These are phyloP conservation scores for Gymnorhina tibicen DNA, from an alignment of 2,113 vertebrate species.

Conservation along the genomic window DNA sequence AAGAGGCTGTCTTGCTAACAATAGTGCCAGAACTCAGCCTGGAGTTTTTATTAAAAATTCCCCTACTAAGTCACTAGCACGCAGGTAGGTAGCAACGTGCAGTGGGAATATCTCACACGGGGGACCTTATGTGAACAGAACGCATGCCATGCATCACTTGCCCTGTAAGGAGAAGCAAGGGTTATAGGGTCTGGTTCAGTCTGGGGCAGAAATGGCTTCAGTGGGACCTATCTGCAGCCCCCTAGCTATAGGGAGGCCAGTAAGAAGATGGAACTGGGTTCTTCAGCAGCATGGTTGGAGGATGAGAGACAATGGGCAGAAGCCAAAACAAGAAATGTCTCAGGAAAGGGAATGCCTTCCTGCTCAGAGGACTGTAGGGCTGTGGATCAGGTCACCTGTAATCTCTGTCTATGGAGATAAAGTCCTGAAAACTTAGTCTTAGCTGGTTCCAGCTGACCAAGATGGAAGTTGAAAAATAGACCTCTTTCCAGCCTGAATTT, in stretches of 20 bases:
- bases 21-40: background rate
- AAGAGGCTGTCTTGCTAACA: background rate
- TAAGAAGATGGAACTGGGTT: background rate
- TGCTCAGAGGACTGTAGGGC: background rate
- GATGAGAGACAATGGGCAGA: background rate
- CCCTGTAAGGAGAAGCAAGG: background rate
- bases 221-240: background rate
- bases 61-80: background rate
- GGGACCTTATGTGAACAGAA: background rate
- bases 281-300: background rate
- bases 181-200: background rate
- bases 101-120: background rate
- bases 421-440: background rate
- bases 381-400: background rate
- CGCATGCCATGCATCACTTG: background rate
- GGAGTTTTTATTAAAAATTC: background rate
- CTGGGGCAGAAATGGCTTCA: background rate
- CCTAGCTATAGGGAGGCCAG: background rate
- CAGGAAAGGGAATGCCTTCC: background rate
- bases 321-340: background rate
- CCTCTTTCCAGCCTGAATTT: background rate
- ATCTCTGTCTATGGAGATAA: background rate
- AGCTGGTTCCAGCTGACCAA: background rate
- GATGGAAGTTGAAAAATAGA: background rate
- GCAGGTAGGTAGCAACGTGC: rapidly evolving